A percentile compares a stretch with the other conserved stretches of the same genome.
Conservation (phyloP, 1,140 invertebrate species). For the Hetaerina americana region DNA sequence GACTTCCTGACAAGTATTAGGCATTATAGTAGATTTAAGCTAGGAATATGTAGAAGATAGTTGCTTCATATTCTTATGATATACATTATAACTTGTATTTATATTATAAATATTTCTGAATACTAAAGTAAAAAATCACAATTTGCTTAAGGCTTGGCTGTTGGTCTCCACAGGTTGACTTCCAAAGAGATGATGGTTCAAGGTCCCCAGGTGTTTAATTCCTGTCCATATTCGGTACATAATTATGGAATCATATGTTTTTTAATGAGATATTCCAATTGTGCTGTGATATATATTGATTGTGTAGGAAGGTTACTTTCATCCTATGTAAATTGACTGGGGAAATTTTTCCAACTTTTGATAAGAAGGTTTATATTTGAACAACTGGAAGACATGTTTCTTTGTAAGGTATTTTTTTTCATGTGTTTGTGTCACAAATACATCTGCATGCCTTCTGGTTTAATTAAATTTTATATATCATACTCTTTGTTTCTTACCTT, state of each 20-base stretch:
- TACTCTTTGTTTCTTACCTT: background rate
- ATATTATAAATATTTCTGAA: conserved; percentile 7
- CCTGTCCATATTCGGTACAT: background rate
- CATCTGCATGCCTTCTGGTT: conserved; percentile 7
- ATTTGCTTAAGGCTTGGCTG: conserved; percentile 5
- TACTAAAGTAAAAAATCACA: conserved; percentile 5
- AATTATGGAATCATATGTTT: background rate
- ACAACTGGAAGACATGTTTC: conserved; percentile 4
- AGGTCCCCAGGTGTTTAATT: background rate
- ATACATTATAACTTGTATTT: conserved; percentile 8
- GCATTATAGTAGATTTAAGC: conserved; percentile 6
- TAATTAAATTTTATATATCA: conserved; percentile 2
- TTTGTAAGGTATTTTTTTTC: conserved; percentile 4
- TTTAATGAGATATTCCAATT: background rate
- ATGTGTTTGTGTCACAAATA: conserved; percentile 4
- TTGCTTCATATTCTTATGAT: conserved; percentile 8
- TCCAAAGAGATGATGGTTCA: background rate
- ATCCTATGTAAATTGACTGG: background rate
- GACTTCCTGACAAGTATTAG: conserved; percentile 8
- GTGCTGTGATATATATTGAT: background rate
- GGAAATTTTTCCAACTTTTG: background rate
- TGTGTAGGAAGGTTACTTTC: background rate
- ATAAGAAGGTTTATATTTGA: background rate
- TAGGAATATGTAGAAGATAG: conserved; percentile 5
- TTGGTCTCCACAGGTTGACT: conserved; percentile 3